Evolutionary conservation across 2,888 invertebrate genomes (phyloP), one percentile per base, ranked within the genome.

Genomic region (Agrochola circellaris): DNA sequence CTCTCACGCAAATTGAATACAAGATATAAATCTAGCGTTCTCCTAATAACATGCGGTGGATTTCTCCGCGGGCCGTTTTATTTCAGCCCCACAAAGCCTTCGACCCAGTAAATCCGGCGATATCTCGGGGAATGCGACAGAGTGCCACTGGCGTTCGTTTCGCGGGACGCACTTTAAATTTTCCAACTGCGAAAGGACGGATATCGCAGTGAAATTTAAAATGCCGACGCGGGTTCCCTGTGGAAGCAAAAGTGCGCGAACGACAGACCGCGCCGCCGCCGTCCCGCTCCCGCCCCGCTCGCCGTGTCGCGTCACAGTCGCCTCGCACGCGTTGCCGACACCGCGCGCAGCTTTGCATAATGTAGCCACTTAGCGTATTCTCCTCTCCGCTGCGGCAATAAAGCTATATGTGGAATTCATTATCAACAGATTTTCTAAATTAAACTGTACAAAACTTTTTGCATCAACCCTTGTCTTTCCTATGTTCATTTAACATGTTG

Each of bases 1-100:
- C 95, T 94, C 93, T 95, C 92, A 94, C 94, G 92, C 94, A 95
- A 95, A 95, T 95, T 95, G 95, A 96, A 96, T 95, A 95, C 95
- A 95, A 92, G 94, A 94, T 94, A 95, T 96, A 96, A 95, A 95
- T 95, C 95, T 95, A 93, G 92, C 92, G 90, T 93, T 93, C 93
- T 92, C 93, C 94, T 95, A 95, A 95, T 94, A 95, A 95, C 93
- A 93, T 93, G 94, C 95, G 93, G 94, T 93, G 93, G 94, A 95
- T 95, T 95, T 95, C 95, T 95, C 95, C 85, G 93, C 93, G 95
- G 95, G 94, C 94, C 95, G 93, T 95, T 95, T 95, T 95, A 95
- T 95, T 95, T 94, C 92, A 91, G 93, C 90, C 90, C 90, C 95
- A 95, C 95, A 95, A 96, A 95, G 95, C 95, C 93, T 92, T 90